Evolutionary conservation across 2,888 invertebrate genomes (phyloP), one percentile per base, ranked within the genome.

Genomic region (Chydorus sphaericus): DNA sequence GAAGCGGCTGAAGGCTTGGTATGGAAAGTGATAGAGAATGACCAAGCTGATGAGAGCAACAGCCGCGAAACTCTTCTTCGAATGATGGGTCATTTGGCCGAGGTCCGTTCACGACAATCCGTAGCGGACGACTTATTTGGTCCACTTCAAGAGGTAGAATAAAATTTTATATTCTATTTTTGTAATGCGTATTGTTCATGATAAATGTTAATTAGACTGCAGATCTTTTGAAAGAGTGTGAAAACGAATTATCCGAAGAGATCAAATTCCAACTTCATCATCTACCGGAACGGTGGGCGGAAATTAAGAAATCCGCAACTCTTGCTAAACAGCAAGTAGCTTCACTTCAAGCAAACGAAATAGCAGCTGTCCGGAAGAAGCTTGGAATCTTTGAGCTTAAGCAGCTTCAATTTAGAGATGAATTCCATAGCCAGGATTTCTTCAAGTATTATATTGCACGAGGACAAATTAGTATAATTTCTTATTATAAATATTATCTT

Each of bases 191-290:
- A 29, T n/a, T n/a, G n/a, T n/a, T n/a, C n/a, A n/a, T n/a, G n/a
- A n/a, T n/a, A n/a, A n/a, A n/a, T n/a, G n/a, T n/a, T n/a, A n/a
- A n/a, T n/a, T 29, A 55, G 48, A 49, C 55, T 31, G 55, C 55
- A 2, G 89, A 92, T 65, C 73, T 96, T 7, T 73, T 96, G 1
- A 91, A 91, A 69, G 87, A 86, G 65, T 96, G 94, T 67, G 92
- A 93, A 65, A 91, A 92, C 78, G 94, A 96, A 69, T 86, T 96
- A 66, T 90, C 94, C 0, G 94, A 96, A 70, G 91, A 92, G 73
- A 90, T 94, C 1, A 92, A 93, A 67, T 85, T 89, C 5, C 76
- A 92, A 60, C 72, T 96, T 44, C 74, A 90, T 78, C 93, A 94
- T 71, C 70, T 96, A 55, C 96, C 96, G 11, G 93, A 93, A 66